Base-by-base conservation (phyloP, 23 tunicate genomes). In the Botrylloides violaceus region DNA sequence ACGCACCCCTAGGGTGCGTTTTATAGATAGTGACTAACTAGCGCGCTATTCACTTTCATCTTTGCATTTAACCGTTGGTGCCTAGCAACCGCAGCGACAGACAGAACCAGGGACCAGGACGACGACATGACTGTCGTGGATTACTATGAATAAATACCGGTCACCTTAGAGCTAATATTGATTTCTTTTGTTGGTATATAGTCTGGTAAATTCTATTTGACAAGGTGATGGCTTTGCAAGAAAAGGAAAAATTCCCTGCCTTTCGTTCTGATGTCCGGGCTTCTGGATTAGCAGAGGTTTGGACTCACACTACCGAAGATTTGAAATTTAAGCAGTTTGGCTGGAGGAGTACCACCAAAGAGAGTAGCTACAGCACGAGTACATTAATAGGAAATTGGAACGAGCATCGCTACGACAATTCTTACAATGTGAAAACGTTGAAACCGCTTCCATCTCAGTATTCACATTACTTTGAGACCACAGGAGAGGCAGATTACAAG, bases 261-360 rank as follows among this genome's bases (percentile, higher is more conserved):
- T 88, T 88, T 72, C 71, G 96, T 31, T 71, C 80, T 30, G 84
- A 64, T 26, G 79, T 92, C 2, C 75, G 87, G 2, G 98, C 98
- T 21, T 86, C 87, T 0, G 98, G 98, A 22, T 71, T 81, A 12
- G 88, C 76, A 6, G 98, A 93, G 65, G 94, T 85, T 3, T 93
- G 98, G 98, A 85, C 98, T 19, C 98, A 93, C 71, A 93, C 94
- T 4, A 77, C 77, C 27, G 94, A 93, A 35, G 72, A 85, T 3
- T 37, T 64, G 22, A 93, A 93, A 63, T 81, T 93, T 25, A 65
- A 70, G 12, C 98, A 93, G 62, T 85, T 81, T 49, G 98, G 98
- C 0, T 93, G 98, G 98, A 85, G 98, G 62, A 86, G 98, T 66
- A 84, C 83, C 7, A 93, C 79, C 36, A 93, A 93, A 53, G 98